phyloP scores from a whole-genome alignment of 2,888 invertebrate species.

The Lasioglossum morio region DNA sequence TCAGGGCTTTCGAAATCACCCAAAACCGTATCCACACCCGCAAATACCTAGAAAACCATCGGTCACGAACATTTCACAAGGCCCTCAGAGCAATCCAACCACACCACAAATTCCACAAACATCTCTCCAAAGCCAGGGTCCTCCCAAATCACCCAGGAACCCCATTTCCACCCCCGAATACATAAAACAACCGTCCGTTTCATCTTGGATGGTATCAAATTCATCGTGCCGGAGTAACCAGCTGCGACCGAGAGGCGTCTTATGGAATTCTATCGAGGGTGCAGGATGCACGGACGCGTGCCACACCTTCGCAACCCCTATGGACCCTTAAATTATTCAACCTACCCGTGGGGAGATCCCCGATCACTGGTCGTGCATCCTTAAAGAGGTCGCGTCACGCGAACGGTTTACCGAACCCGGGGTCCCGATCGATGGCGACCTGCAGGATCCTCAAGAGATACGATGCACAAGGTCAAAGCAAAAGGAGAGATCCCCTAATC shows the following conservation, averaged over 20 bases:
- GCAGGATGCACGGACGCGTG: neutral
- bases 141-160: neutral
- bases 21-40: neutral
- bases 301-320: neutral
- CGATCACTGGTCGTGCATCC: conserved; percentile 57
- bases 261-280: neutral
- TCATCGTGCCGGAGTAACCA: neutral
- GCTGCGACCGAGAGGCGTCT: neutral
- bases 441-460: neutral
- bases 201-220: neutral
- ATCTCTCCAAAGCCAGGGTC: neutral
- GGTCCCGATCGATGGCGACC: neutral
- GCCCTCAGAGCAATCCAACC: neutral
- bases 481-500: neutral
- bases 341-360: conserved; percentile 62
- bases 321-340: conserved; percentile 34
- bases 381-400: conserved; percentile 35
- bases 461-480: neutral
- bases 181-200: neutral
- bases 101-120: neutral
- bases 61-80: neutral
- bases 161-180: neutral
- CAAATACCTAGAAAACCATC: neutral
- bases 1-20: neutral
- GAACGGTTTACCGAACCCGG: conserved; percentile 14